Conservation (phyloP, 2,888 invertebrate species). For the Caenorhabditis plicata region DNA sequence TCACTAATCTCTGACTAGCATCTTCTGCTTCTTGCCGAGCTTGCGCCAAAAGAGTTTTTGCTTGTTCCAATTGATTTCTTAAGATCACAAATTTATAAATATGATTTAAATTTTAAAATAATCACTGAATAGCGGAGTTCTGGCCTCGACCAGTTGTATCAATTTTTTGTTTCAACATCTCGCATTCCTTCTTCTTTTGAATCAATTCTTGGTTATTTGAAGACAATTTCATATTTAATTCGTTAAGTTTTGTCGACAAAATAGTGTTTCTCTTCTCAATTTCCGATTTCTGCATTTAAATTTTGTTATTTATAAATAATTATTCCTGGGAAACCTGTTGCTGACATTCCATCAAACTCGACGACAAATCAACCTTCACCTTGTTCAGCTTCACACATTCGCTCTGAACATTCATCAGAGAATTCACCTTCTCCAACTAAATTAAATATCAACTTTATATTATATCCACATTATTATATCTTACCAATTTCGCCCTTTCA, state of each 20-base stretch:
- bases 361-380: constrained; percentile 19
- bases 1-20: too few species aligned
- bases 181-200: constrained; percentile 22
- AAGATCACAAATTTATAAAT: not conserved
- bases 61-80: constrained; percentile 14
- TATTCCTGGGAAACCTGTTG: not conserved
- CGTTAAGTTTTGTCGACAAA: constrained; percentile 9
- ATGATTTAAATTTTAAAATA: not conserved
- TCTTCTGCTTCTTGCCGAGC: constrained; percentile 9
- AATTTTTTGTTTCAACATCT: constrained; percentile 16
- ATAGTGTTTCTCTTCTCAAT: constrained; percentile 3
- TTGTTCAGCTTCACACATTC: constrained; percentile 15
- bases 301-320: not conserved
- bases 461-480: not conserved
- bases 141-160: constrained; percentile 5
- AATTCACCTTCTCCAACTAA: constrained; percentile 26
- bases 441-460: not conserved
- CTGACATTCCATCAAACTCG: constrained; percentile 13
- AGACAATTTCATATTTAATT: constrained; percentile 13
- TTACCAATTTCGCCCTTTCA: constrained; percentile 29
- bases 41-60: constrained; percentile 5
- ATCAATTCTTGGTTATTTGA: constrained; percentile 8
- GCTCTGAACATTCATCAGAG: constrained; percentile 18
- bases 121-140: constrained; percentile 1
- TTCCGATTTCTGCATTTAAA: constrained; percentile 4